Percentiles rank a stretch among this genome's conserved stretches.
Conservation (phyloP, 2,113 vertebrate genomes). For the Onychostoma macrolepis region DNA sequence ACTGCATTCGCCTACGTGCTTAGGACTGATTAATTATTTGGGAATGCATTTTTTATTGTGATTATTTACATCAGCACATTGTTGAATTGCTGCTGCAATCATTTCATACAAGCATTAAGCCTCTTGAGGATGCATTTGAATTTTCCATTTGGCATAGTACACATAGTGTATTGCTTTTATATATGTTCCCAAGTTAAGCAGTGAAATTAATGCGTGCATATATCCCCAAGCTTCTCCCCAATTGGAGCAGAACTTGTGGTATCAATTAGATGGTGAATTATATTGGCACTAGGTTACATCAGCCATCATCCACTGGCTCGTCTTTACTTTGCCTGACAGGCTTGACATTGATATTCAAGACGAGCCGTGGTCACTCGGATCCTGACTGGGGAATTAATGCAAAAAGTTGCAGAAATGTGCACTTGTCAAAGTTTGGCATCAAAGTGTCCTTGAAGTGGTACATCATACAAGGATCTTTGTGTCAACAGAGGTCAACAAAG, state of each 20-base stretch:
- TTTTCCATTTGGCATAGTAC: neutral
- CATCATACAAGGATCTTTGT: constrained; percentile 48
- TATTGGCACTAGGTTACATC: constrained; percentile 38
- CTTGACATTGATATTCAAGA: constrained; percentile 74
- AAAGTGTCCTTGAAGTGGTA: constrained; percentile 68
- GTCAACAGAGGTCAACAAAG: constrained; percentile 46
- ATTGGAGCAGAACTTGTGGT: constrained; percentile 9
- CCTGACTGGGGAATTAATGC: constrained; percentile 64
- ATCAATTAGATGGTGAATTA: constrained; percentile 38
- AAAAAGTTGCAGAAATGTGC: constrained; percentile 62
- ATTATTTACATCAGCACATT: neutral
- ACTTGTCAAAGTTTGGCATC: constrained; percentile 62
- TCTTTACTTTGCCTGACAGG: constrained; percentile 48
- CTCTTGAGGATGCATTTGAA: neutral
- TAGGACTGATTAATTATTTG: neutral
- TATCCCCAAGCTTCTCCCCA: neutral
- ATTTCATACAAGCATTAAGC: neutral
- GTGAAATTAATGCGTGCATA: neutral
- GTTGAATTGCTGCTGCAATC: neutral
- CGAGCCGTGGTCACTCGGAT: constrained; percentile 65
- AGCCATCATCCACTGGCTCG: constrained; percentile 18
- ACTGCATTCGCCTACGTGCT: neutral
- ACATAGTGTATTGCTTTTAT: neutral
- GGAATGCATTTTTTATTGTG: neutral
- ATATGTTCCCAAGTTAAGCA: neutral